Percentiles rank a stretch among this genome's conserved stretches.
Evolutionary conservation across 1,140 invertebrate genomes (phyloP).

Genomic region (Planococcus citri): DNA sequence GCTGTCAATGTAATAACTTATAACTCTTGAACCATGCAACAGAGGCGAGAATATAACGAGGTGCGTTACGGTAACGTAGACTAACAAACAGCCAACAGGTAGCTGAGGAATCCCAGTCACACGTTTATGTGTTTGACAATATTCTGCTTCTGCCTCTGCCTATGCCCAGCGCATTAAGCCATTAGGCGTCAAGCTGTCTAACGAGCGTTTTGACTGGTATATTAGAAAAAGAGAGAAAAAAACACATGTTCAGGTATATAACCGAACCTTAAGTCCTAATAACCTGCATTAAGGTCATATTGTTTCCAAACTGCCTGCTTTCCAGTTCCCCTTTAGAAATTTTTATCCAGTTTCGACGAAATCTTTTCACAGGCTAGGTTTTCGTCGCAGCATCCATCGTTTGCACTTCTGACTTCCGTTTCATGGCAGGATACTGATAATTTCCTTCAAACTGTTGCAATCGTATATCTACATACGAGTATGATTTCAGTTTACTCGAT

Average conservation of each 20-base stretch:
- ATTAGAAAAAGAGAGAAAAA: background rate
- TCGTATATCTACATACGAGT: too few relatives aligned
- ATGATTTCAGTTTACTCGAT: too few relatives aligned
- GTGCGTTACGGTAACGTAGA: background rate
- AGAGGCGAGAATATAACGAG: background rate
- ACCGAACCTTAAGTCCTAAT: background rate
- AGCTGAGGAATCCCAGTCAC: background rate
- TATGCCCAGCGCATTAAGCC: background rate
- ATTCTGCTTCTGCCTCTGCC: too few relatives aligned
- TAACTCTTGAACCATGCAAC: too few relatives aligned
- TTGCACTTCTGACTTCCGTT: too few relatives aligned
- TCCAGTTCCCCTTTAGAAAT: background rate
- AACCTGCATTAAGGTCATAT: constrained; percentile 3
- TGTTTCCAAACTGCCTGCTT: background rate
- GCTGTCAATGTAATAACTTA: too few relatives aligned
- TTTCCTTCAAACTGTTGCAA: too few relatives aligned
- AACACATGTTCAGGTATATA: background rate
- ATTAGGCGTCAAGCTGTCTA: background rate
- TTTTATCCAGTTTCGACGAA: background rate
- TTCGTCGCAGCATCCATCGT: too few relatives aligned
- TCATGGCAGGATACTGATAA: too few relatives aligned
- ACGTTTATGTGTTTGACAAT: background rate
- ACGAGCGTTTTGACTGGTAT: background rate
- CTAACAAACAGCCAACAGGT: background rate
- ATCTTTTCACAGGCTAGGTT: too few relatives aligned